Evolutionary conservation across 2,888 invertebrate species (phyloP).

Genomic region (Tenthredo scrophulariae): DNA sequence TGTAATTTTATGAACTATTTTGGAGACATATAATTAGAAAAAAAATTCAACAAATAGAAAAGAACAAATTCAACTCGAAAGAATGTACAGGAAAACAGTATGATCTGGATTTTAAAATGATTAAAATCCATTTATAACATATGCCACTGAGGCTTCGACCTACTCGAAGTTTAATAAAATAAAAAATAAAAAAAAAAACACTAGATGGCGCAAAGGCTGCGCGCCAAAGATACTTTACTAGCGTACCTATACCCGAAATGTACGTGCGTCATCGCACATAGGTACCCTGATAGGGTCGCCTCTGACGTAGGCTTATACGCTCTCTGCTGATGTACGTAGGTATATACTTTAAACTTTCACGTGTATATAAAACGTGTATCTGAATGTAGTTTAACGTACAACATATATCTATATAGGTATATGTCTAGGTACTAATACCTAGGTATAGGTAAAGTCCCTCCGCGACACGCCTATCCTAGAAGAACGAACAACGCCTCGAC

Average conservation of each 20-base stretch:
- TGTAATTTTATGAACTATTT: too few relatives aligned
- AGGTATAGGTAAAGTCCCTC: neutral
- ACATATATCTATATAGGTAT: neutral
- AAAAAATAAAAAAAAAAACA: too few relatives aligned
- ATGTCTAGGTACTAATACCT: neutral
- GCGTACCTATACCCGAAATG: neutral
- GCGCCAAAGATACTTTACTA: too few relatives aligned
- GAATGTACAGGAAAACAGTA: too few relatives aligned
- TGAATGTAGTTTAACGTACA: neutral
- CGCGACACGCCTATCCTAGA: neutral
- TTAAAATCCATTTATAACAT: too few relatives aligned
- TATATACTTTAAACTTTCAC: neutral
- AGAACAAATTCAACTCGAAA: too few relatives aligned
- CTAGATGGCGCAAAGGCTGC: too few relatives aligned
- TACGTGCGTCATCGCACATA: slow-evolving; percentile 27
- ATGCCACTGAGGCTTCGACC: too few relatives aligned
- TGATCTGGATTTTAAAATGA: too few relatives aligned
- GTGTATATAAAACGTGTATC: neutral
- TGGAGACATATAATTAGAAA: too few relatives aligned
- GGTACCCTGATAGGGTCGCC: slow-evolving; percentile 5
- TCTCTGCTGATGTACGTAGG: neutral
- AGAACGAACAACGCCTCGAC: slow-evolving; percentile 26
- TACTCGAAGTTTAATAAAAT: too few relatives aligned
- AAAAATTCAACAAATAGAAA: too few relatives aligned
- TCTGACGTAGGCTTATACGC: slow-evolving; percentile 14